A percentile compares a stretch with the other conserved stretches of the same genome.
These are phyloP conservation scores for Galleria mellonella DNA, from an alignment of 1,140 invertebrate species.

Conservation along the genomic window DNA sequence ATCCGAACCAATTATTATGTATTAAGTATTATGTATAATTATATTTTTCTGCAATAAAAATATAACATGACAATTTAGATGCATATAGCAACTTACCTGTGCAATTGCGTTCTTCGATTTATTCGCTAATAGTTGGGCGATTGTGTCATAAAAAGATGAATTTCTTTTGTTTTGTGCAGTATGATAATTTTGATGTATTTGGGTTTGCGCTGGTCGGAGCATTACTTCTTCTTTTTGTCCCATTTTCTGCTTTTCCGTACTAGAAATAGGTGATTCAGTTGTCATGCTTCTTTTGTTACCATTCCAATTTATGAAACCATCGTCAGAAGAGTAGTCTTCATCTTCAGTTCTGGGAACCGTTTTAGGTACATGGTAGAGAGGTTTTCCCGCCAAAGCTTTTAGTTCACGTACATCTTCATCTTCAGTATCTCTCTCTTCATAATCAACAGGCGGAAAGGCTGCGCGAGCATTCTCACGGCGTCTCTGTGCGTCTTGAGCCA, in stretches of 20 bases:
- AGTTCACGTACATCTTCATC: constrained; percentile 78
- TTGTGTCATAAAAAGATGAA: constrained; percentile 63
- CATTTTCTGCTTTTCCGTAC: constrained; percentile 24
- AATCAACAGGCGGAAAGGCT: constrained; percentile 55
- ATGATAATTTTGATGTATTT: constrained; percentile 22
- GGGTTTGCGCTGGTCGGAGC: constrained; percentile 73
- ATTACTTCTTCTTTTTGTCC: constrained; percentile 79
- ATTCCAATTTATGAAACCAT: constrained; percentile 71
- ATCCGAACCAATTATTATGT: background rate
- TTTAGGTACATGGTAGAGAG: constrained; percentile 66
- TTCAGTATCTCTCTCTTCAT: constrained; percentile 70
- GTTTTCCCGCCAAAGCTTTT: constrained; percentile 74
- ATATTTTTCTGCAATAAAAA: background rate
- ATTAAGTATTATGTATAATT: background rate
- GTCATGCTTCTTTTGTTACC: constrained; percentile 64
- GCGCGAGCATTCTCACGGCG: constrained; percentile 57
- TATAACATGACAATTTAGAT: background rate
- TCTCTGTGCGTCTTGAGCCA: constrained; percentile 75
- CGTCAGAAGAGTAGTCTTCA: constrained; percentile 61
- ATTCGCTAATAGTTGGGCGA: constrained; percentile 62
- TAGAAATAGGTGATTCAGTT: constrained; percentile 32
- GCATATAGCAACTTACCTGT: constrained; percentile 37
- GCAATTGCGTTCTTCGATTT: constrained; percentile 38
- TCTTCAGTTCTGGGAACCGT: constrained; percentile 53
- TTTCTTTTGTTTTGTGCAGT: constrained; percentile 27